Conservation (phyloP, 1,140 invertebrate species). For the Drosophila baimaii region DNA sequence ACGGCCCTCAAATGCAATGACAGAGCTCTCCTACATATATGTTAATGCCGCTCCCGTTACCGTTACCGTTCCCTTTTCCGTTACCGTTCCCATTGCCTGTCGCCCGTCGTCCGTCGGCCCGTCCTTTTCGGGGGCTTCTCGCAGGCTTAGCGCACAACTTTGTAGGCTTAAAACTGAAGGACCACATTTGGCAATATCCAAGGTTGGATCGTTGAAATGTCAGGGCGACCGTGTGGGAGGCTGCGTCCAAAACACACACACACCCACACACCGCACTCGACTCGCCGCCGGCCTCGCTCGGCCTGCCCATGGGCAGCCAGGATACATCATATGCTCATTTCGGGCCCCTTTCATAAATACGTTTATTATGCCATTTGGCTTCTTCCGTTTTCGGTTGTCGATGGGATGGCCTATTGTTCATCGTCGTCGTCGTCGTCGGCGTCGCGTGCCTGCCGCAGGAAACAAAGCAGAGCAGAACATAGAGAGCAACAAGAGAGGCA, state of each 20-base stretch:
- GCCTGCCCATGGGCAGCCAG: slow-evolving; percentile 9
- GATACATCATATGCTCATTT: slow-evolving; percentile 48
- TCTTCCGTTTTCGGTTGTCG: slow-evolving; percentile 19
- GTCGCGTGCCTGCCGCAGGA: slow-evolving; percentile 49
- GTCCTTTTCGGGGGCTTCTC: slow-evolving; percentile 23
- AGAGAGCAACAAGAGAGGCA: slow-evolving; percentile 58
- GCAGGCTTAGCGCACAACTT: slow-evolving; percentile 70
- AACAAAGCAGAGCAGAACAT: slow-evolving; percentile 46
- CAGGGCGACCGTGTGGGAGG: slow-evolving; percentile 63
- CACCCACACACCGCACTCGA: slow-evolving; percentile 14
- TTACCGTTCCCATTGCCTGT: slow-evolving; percentile 4
- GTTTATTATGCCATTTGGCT: slow-evolving; percentile 77
- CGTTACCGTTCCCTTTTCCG: slow-evolving; percentile 11
- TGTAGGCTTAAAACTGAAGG: slow-evolving; percentile 80
- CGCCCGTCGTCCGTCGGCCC: background rate
- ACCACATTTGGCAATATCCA: slow-evolving; percentile 77
- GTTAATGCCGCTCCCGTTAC: slow-evolving; percentile 38
- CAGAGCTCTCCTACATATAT: slow-evolving; percentile 73
- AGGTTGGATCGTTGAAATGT: slow-evolving; percentile 73
- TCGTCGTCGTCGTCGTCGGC: slow-evolving; percentile 4
- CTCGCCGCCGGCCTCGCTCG: slow-evolving; percentile 2
- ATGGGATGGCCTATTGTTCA: slow-evolving; percentile 24
- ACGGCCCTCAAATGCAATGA: slow-evolving; percentile 77
- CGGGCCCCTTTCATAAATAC: slow-evolving; percentile 53
- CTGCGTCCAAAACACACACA: slow-evolving; percentile 41